A percentile compares a stretch with the other conserved stretches of the same genome.
Evolutionary conservation across 2,888 invertebrate genomes (phyloP).

Genomic region (Carterocephalus palaemon): DNA sequence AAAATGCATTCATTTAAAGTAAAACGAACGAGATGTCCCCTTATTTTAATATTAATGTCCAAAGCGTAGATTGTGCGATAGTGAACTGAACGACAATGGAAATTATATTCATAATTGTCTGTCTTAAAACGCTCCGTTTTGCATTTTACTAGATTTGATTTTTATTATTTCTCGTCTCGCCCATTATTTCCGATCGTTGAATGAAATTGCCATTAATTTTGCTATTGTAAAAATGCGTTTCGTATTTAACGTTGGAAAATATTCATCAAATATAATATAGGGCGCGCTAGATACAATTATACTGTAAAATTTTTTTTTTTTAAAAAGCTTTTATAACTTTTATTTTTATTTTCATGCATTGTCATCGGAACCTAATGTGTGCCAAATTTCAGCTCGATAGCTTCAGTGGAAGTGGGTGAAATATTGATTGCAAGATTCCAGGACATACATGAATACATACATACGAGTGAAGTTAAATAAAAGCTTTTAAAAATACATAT

Average conservation of each 20-base stretch:
- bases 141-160: slow-evolving; percentile 50
- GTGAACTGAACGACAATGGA: slow-evolving; percentile 33
- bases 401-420: too few relatives aligned
- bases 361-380: too few relatives aligned
- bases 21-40: slow-evolving; percentile 61
- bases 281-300: too few relatives aligned
- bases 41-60: slow-evolving; percentile 71
- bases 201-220: slow-evolving; percentile 22
- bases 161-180: slow-evolving; percentile 54
- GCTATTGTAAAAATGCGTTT: slow-evolving; percentile 11
- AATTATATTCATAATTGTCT: slow-evolving; percentile 39
- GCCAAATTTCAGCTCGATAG: too few relatives aligned
- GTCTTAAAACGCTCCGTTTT: slow-evolving; percentile 34
- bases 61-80: slow-evolving; percentile 34
- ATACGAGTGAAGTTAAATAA: too few relatives aligned
- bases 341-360: too few relatives aligned
- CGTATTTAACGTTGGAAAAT: slow-evolving; percentile 1
- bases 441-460: too few relatives aligned
- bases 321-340: too few relatives aligned
- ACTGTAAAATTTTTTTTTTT: too few relatives aligned
- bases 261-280: too few relatives aligned
- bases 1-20: slow-evolving; percentile 76
- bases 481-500: too few relatives aligned
- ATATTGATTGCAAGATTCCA: too few relatives aligned
- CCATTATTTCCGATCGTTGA: slow-evolving; percentile 38